A percentile compares a stretch with the other conserved stretches of the same genome.
Evolutionary conservation across 2,113 vertebrate species (phyloP).

Genomic region (Siniperca chuatsi): DNA sequence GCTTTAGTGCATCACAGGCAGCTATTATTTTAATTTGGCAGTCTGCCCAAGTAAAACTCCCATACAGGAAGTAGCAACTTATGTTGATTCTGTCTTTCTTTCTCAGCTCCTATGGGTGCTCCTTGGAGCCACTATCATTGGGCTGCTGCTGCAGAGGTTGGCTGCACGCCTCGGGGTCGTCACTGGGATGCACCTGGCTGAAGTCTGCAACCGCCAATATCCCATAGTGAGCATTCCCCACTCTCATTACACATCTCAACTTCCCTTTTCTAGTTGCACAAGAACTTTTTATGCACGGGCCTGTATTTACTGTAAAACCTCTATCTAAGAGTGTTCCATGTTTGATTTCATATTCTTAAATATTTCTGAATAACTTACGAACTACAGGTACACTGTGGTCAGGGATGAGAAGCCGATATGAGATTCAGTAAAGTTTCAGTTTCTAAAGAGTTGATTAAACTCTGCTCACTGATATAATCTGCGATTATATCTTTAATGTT

Average conservation of each 20-base stretch:
- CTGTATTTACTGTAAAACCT: background rate
- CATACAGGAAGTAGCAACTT: background rate
- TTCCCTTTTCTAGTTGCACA: background rate
- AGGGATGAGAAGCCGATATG: background rate
- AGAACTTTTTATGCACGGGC: background rate
- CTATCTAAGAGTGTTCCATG: background rate
- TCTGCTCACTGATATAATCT: background rate
- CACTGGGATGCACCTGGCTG: constrained; percentile 95
- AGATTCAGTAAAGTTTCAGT: background rate
- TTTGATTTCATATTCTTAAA: background rate
- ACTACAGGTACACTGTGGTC: background rate
- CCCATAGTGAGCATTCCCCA: constrained; percentile 82
- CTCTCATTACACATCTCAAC: background rate
- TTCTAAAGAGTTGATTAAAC: background rate
- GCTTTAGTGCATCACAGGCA: background rate
- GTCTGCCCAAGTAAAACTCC: background rate
- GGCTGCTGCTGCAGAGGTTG: constrained; percentile 92
- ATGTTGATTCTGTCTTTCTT: constrained; percentile 20
- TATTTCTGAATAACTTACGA: background rate
- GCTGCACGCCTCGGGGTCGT: constrained; percentile 94
- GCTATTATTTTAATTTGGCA: background rate
- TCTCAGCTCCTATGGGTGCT: constrained; percentile 95
- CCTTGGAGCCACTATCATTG: constrained; percentile 90
- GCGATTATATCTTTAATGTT: background rate
- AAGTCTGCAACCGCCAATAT: constrained; percentile 95